phyloP scores from a whole-genome alignment of 2,888 invertebrate genomes.

The Zygogramma bicolorata region DNA sequence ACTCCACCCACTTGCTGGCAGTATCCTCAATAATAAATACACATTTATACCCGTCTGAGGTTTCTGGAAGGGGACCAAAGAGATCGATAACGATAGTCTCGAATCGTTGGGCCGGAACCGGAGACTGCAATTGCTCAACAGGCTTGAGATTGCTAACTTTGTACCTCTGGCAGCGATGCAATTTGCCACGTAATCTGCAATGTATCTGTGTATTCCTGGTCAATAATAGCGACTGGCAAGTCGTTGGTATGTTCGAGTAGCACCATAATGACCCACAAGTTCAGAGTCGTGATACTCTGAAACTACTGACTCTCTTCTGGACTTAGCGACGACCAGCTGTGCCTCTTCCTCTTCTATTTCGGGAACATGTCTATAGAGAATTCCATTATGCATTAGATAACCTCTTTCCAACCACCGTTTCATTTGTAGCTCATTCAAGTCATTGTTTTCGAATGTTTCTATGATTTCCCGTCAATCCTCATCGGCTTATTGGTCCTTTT shows the following conservation, averaged over 20 bases:
- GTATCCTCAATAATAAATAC: conserved; percentile 51
- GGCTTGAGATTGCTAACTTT: conserved; percentile 21
- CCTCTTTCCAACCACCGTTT: conserved; percentile 44
- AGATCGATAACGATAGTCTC: conserved; percentile 11
- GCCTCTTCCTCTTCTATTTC: conserved; percentile 49
- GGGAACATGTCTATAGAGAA: conserved; percentile 41
- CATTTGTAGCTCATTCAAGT: conserved; percentile 16
- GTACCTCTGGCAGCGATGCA: conserved; percentile 22
- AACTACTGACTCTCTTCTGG: conserved; percentile 29
- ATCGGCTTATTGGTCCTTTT: not conserved
- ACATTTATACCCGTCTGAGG: conserved; percentile 39
- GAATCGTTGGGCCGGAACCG: conserved; percentile 10
- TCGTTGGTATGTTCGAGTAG: conserved; percentile 4
- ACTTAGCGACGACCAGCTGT: conserved; percentile 49
- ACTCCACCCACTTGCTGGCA: conserved; percentile 52
- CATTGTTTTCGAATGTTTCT: conserved; percentile 31
- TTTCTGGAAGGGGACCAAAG: conserved; percentile 29
- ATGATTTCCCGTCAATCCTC: conserved; percentile 42
- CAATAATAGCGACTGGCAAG: conserved; percentile 1
- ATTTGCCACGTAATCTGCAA: not conserved
- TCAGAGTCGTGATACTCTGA: conserved; percentile 47
- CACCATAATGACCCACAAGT: conserved; percentile 46
- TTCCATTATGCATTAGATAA: conserved; percentile 46
- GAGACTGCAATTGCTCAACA: conserved; percentile 20
- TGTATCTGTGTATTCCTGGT: conserved; percentile 2